A percentile compares a stretch with the other conserved stretches of the same genome.
These are phyloP conservation scores for Tiphia femorata DNA, from an alignment of 2,888 invertebrate genomes.

Conservation along the genomic window DNA sequence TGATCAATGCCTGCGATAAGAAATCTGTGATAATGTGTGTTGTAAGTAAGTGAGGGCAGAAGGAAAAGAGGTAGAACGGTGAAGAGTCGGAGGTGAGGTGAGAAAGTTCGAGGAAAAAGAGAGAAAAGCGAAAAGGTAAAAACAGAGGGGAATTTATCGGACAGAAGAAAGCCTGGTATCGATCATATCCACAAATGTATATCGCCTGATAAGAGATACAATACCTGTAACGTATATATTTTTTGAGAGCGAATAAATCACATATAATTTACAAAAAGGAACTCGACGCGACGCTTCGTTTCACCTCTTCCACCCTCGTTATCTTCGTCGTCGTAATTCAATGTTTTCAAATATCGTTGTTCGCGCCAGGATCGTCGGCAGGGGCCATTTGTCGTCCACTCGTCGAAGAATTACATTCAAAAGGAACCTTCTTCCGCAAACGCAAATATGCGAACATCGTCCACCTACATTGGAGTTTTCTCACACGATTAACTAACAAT, in stretches of 20 bases:
- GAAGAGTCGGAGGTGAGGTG: background rate
- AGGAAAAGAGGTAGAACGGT: too few relatives aligned
- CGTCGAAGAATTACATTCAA: too few relatives aligned
- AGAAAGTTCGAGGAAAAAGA: background rate
- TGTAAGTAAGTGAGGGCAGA: too few relatives aligned
- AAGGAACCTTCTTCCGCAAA: too few relatives aligned
- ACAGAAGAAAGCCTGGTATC: background rate
- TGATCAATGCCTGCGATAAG: too few relatives aligned
- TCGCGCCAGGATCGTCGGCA: too few relatives aligned
- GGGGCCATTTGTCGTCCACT: too few relatives aligned
- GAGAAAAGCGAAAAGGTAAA: background rate
- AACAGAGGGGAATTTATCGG: background rate
- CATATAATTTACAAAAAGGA: constrained; percentile 45
- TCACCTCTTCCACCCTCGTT: constrained; percentile 29
- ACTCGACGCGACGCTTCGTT: constrained; percentile 40
- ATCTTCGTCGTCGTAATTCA: too few relatives aligned
- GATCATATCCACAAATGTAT: constrained; percentile 13
- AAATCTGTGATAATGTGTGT: constrained; percentile 7
- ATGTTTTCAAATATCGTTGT: too few relatives aligned
- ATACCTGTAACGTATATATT: constrained; percentile 43
- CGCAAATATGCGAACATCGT: too few relatives aligned
- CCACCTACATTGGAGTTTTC: too few relatives aligned
- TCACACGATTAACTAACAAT: too few relatives aligned
- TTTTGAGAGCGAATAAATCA: constrained; percentile 45
- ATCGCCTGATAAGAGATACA: constrained; percentile 27